phyloP scores from a whole-genome alignment of 1,140 invertebrate species.

The Trypoxylus dichotomus region DNA sequence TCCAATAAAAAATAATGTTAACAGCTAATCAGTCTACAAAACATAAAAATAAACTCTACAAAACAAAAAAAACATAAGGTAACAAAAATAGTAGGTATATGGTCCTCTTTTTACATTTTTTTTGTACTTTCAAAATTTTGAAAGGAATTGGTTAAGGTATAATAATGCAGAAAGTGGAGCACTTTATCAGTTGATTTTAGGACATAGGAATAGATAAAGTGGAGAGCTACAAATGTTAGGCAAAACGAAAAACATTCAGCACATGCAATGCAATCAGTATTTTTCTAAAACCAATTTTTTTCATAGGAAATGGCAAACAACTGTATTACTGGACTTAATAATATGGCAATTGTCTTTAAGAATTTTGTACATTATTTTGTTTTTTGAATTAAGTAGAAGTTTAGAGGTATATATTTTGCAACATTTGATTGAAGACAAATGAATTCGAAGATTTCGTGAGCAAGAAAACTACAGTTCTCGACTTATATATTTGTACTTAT shows the following conservation, averaged over 20 bases:
- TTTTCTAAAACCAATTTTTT: background rate
- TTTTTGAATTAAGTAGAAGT: background rate
- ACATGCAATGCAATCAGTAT: background rate
- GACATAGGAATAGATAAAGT: background rate
- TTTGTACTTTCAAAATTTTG: background rate
- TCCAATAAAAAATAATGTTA: background rate
- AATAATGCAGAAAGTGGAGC: background rate
- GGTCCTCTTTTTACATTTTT: background rate
- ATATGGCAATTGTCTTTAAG: background rate
- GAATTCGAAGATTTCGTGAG: too few species aligned
- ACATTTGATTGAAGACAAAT: background rate
- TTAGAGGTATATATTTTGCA: too few species aligned
- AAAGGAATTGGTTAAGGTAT: background rate
- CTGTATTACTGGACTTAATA: background rate
- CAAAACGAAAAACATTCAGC: background rate
- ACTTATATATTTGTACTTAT: too few species aligned
- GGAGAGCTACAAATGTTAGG: background rate
- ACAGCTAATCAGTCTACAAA: conserved; percentile 1
- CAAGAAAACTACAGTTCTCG: too few species aligned
- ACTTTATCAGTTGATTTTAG: background rate
- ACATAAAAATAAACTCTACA: background rate
- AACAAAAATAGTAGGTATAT: background rate
- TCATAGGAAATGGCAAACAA: background rate
- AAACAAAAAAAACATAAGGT: background rate
- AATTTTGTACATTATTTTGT: background rate